Base-by-base conservation (phyloP, 2,888 invertebrate species). In the Noctua comes region DNA sequence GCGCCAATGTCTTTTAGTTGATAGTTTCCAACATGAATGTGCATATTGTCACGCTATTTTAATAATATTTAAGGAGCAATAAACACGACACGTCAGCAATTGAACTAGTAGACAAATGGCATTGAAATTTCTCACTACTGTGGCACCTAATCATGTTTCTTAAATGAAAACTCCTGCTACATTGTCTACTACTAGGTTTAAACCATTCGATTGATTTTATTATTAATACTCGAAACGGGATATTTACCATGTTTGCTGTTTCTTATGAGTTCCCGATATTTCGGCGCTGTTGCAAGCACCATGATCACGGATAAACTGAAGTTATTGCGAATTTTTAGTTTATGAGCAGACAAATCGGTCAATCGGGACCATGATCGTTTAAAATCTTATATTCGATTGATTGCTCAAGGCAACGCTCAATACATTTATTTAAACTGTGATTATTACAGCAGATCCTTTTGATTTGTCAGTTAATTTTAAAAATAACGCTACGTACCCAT, bases 31-130 rank as follows among this genome's bases (percentile, higher is more conserved):
- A 5, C 71, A 57, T 77, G 27, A 69, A 70, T 31, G n/a, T 81
- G 51, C 70, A 81, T 68, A 68, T 43, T 68, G 36, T 48, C 86
- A 83, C 78, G 86, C 68, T 36, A 82, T 64, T 76, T 73, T 40
- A 27, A 16, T 82, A 31, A 48, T 48, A 31, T 64, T 51, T 69
- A 21, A 66, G 21, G 24, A 46, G 62, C 13, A 77, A 77, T 86
- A 40, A 73, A 73, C 73, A 72, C 46, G 71, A 66, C 10, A 57
- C 51, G 24, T 54, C 36, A 24, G 31, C 65, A 69, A 40, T 40
- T 75, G 62, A 75, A 65, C 81, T 76, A 74, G 74, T 11, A 0
- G 10, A 24, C 8, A 2, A 51, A 64, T 5, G 18, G 8, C n/a
- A 78, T 40, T 77, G 68, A 57, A 77, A 54, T 18, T 16, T 43